Evolutionary conservation across 2,888 invertebrate genomes (phyloP).

Genomic region (Agrotis segetum): DNA sequence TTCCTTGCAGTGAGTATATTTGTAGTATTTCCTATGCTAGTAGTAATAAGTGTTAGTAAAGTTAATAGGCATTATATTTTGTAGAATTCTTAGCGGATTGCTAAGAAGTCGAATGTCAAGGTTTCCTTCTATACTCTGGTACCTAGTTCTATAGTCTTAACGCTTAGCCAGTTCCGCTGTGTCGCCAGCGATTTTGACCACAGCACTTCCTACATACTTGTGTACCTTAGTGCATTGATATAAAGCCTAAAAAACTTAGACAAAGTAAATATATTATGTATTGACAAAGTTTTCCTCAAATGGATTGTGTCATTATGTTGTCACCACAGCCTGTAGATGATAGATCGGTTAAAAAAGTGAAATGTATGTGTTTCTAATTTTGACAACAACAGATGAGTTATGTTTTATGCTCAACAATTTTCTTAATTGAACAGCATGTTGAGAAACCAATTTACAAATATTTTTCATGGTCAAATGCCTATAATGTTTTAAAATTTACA

Average conservation of each 20-base stretch:
- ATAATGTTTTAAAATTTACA: constrained; percentile 33
- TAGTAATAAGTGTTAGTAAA: constrained; percentile 14
- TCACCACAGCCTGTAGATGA: constrained; percentile 9
- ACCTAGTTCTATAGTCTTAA: constrained; percentile 13
- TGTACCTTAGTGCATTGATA: neutral
- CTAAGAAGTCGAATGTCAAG: constrained; percentile 76
- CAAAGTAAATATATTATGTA: neutral
- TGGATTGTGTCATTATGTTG: constrained; percentile 10
- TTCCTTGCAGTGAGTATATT: constrained; percentile 76
- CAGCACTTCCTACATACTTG: constrained; percentile 26
- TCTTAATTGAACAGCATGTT: constrained; percentile 2
- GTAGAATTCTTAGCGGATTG: constrained; percentile 31
- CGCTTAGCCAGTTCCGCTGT: constrained; percentile 8
- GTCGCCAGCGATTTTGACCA: constrained; percentile 2
- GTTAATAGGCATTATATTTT: constrained; percentile 14
- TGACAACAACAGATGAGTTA: neutral
- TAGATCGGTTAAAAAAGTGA: neutral
- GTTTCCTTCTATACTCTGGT: constrained; percentile 63
- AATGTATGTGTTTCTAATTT: neutral
- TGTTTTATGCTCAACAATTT: neutral
- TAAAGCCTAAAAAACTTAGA: neutral
- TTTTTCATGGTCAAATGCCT: constrained; percentile 41
- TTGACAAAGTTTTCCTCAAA: constrained; percentile 8
- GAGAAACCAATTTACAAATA: constrained; percentile 7
- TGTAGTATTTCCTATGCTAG: constrained; percentile 28